Conservation (phyloP, 2,797 vertebrate genomes). For the Paratrypauchen microcephalus region DNA sequence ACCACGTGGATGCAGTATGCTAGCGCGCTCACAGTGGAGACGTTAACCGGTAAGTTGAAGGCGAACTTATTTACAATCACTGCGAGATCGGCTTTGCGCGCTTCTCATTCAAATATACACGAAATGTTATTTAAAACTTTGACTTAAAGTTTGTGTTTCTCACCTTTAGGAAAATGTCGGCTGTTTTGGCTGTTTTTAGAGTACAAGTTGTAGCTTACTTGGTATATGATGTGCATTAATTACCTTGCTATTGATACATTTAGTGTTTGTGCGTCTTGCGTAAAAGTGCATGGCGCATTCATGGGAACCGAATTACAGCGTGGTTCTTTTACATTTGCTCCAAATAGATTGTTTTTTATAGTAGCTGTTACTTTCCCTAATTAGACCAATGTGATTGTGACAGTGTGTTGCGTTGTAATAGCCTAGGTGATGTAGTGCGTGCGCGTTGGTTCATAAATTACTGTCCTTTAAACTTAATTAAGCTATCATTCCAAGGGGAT, state of each 20-base stretch:
- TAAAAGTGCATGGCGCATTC: neutral
- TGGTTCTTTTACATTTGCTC: neutral
- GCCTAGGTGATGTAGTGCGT: neutral
- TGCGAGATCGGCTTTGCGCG: neutral
- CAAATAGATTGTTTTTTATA: neutral
- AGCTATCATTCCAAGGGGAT: neutral
- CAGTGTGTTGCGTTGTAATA: neutral
- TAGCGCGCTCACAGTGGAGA: constrained; percentile 9
- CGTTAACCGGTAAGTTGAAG: constrained; percentile 64
- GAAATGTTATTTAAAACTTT: neutral
- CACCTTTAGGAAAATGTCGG: neutral
- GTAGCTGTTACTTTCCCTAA: constrained; percentile 1
- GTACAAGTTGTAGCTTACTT: too few species aligned
- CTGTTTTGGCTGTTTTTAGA: neutral
- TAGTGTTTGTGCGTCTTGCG: constrained; percentile 5
- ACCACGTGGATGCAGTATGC: constrained; percentile 8
- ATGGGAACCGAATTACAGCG: neutral
- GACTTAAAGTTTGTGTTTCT: neutral
- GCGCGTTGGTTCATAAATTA: neutral
- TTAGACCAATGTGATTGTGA: neutral
- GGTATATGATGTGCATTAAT: neutral
- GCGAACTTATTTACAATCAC: constrained; percentile 51
- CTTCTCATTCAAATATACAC: neutral
- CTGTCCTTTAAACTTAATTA: constrained; percentile 13
- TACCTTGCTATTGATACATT: neutral